A percentile compares a stretch with the other conserved stretches of the same genome.
These are phyloP conservation scores for Nothocercus nigrocapillus DNA, from an alignment of 2,113 vertebrate species.

Conservation along the genomic window DNA sequence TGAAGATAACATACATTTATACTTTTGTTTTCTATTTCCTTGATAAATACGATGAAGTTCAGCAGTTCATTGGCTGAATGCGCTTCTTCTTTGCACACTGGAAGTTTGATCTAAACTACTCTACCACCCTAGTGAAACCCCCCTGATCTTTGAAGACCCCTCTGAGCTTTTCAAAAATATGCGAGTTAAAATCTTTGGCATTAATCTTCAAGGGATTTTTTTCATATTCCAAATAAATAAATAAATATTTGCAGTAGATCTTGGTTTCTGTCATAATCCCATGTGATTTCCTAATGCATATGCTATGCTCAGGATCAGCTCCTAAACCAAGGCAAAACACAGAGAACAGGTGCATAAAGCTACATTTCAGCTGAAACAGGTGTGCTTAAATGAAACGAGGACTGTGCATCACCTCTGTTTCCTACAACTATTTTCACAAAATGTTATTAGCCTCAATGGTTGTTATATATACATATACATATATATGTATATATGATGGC, in stretches of 20 bases:
- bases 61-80: no score
- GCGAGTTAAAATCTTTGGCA: not conserved
- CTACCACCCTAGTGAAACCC: not conserved
- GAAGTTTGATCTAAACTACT: not conserved
- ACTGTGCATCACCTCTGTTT: not conserved
- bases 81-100: not conserved
- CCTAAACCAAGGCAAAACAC: not conserved
- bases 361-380: not conserved
- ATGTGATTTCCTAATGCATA: not conserved
- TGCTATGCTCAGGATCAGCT: not conserved
- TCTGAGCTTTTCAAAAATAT: not conserved
- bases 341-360: not conserved
- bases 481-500: no score
- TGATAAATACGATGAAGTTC: no score
- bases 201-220: not conserved
- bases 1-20: no score
- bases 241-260: not conserved
- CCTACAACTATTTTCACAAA: not conserved
- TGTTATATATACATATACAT: no score
- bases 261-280: not conserved
- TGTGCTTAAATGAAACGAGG: not conserved
- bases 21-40: no score
- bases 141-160: not conserved
- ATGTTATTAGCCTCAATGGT: not conserved
- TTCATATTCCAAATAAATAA: not conserved